Conservation (phyloP, 2,888 invertebrate genomes). For the Hirtodrosophila alboralis region DNA sequence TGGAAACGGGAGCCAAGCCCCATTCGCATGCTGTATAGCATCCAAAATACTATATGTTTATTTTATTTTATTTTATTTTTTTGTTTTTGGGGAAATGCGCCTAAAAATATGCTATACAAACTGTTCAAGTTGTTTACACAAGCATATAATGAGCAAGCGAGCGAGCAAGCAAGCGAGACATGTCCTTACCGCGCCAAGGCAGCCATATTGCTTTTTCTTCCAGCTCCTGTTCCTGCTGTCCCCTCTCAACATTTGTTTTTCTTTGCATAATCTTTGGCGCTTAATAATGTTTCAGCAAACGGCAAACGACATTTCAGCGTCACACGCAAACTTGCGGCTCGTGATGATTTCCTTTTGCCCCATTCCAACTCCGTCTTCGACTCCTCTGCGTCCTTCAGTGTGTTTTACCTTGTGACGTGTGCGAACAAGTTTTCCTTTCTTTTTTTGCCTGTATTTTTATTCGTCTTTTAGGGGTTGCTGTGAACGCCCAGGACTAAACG, state of each 20-base stretch:
- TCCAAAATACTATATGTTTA: not conserved
- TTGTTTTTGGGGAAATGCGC: too few relatives aligned
- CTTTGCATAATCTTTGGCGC: slow-evolving; percentile 68
- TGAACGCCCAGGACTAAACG: slow-evolving; percentile 57
- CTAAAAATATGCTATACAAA: slow-evolving; percentile 54
- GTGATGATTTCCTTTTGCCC: slow-evolving; percentile 51
- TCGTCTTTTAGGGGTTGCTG: slow-evolving; percentile 55
- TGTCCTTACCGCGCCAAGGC: slow-evolving; percentile 38
- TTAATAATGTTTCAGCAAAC: slow-evolving; percentile 63
- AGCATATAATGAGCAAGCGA: slow-evolving; percentile 53
- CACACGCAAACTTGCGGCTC: slow-evolving; percentile 72
- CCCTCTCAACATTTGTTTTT: slow-evolving; percentile 56
- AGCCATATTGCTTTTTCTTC: slow-evolving; percentile 64
- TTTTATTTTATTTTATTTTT: too few relatives aligned
- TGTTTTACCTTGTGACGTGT: slow-evolving; percentile 58
- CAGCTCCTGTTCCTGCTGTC: not conserved
- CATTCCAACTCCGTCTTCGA: too few relatives aligned
- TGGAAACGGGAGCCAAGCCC: not conserved
- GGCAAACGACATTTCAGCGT: slow-evolving; percentile 46
- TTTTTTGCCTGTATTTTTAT: slow-evolving; percentile 20
- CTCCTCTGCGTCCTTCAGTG: slow-evolving; percentile 11
- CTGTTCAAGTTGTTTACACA: slow-evolving; percentile 62
- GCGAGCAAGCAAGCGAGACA: slow-evolving; percentile 26
- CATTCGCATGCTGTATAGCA: too few relatives aligned
- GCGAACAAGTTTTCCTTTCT: slow-evolving; percentile 43